A percentile compares a stretch with the other conserved stretches of the same genome.
Evolutionary conservation across 2,113 vertebrate species (phyloP).

Genomic region (Choloepus hoffmanni): DNA sequence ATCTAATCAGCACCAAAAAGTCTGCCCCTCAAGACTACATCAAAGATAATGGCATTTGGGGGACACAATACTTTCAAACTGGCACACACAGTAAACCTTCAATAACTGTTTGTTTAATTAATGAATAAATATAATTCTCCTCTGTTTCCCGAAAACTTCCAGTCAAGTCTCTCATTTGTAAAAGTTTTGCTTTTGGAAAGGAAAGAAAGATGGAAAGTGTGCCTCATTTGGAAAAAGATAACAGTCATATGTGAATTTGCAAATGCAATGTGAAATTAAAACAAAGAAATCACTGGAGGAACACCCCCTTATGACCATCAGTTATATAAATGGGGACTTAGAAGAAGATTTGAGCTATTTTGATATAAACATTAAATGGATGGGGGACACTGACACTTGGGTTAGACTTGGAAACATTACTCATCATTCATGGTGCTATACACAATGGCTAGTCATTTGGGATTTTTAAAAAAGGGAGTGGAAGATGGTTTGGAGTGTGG

Average conservation of each 20-base stretch:
- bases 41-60: no score
- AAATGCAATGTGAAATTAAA: slow-evolving; percentile 20
- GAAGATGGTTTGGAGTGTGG: not conserved
- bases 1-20: no score
- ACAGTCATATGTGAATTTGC: not conserved
- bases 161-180: not conserved
- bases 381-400: not conserved
- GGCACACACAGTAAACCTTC: not conserved
- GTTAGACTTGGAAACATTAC: not conserved
- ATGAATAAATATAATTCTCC: not conserved
- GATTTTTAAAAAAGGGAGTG: not conserved
- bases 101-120: not conserved
- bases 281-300: not conserved
- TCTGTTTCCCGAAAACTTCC: not conserved
- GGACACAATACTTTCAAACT: no score
- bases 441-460: not conserved
- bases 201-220: not conserved
- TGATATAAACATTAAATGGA: not conserved
- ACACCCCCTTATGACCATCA: not conserved
- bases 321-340: not conserved
- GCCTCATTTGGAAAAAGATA: not conserved
- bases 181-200: slow-evolving; percentile 28
- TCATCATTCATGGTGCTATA: not conserved
- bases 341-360: not conserved
- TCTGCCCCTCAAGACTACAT: no score